Base-by-base conservation (phyloP, 2,113 vertebrate species). In the Malurus cyaneus region DNA sequence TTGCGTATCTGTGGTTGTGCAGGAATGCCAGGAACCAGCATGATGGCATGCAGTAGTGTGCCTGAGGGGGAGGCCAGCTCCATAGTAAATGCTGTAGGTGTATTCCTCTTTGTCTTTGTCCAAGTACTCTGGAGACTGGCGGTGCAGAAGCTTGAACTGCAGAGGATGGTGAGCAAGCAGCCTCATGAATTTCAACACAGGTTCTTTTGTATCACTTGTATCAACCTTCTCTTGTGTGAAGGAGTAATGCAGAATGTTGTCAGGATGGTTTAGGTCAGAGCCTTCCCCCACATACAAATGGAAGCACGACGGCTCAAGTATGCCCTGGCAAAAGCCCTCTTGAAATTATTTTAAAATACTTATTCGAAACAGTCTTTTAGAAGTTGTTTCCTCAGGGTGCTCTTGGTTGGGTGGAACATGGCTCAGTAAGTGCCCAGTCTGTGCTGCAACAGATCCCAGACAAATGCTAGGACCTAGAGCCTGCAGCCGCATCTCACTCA, bases 31-130 rank as follows among this genome's bases (percentile, higher is more conserved):
- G 25, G 52, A 46, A 26, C 34, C 1, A 2, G 42, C 17, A 44
- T 6, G 21, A 34, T 26, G 18, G 11, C 13, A 10, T 32, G 23
- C 6, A 23, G 4, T 42, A 32, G 21, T 42, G 64, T 8, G 0
- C 21, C 25, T 5, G 5, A 52, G 5, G 26, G 19, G 32, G 23
- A 12, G 13, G 19, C 21, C 5, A 18, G 10, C 19, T 28, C 32
- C 42, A 71, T 97, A 99, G 89, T 99, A 99, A 92, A 99, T 99
- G n/a, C 98, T 98, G 3, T 98, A 98, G 23, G 97, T 99, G 81
- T 97, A 97, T 39, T 98, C 96, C 16, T 98, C 49, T 39, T 96
- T 98, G 28, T 98, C 97, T 59, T 98, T 98, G 97, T 99, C 98
- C 97, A 99, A 97, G 96, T 98, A 99, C 65, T 99, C 97, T 31